These are phyloP conservation scores for Etheostoma spectabile DNA, from an alignment of 2,113 vertebrate species.

Conservation along the genomic window DNA sequence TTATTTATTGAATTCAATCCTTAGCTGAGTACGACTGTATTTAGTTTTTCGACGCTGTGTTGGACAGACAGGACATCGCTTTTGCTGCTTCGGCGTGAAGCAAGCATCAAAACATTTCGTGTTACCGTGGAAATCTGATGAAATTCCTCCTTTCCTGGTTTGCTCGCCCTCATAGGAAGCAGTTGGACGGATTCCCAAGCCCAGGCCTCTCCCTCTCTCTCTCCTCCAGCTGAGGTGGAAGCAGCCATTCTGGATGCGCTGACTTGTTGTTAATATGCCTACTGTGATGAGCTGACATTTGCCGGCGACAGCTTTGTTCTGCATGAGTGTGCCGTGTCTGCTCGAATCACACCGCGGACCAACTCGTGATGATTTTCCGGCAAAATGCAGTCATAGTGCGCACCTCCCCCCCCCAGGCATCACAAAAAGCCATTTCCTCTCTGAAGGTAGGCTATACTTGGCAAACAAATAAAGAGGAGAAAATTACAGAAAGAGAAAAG, in stretches of 20 bases:
- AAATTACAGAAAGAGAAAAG: conserved; percentile 4
- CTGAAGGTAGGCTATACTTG: background rate
- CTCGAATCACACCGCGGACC: conserved; percentile 23
- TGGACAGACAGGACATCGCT: background rate
- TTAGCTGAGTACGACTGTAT: too few species aligned
- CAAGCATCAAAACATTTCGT: background rate
- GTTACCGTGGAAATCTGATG: background rate
- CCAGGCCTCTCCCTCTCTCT: background rate
- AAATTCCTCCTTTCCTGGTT: background rate
- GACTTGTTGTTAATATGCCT: conserved; percentile 41
- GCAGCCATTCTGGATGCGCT: conserved; percentile 31
- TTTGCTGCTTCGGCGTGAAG: background rate
- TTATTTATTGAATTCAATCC: too few species aligned
- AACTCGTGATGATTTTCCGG: conserved; percentile 40
- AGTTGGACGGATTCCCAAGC: conserved; percentile 12
- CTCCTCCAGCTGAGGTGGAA: conserved; percentile 3
- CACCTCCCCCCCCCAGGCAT: background rate
- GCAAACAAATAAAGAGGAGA: conserved; percentile 30
- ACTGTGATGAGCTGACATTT: conserved; percentile 56
- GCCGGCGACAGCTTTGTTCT: conserved; percentile 52
- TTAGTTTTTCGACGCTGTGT: too few species aligned
- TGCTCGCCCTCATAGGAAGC: conserved; percentile 7
- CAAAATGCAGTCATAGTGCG: conserved; percentile 5
- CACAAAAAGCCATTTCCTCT: conserved; percentile 27
- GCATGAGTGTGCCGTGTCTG: conserved; percentile 41